Percentiles rank a stretch among this genome's conserved stretches.
Conservation (phyloP, 2,797 vertebrate genomes). For the Micromesistius poutassou region DNA sequence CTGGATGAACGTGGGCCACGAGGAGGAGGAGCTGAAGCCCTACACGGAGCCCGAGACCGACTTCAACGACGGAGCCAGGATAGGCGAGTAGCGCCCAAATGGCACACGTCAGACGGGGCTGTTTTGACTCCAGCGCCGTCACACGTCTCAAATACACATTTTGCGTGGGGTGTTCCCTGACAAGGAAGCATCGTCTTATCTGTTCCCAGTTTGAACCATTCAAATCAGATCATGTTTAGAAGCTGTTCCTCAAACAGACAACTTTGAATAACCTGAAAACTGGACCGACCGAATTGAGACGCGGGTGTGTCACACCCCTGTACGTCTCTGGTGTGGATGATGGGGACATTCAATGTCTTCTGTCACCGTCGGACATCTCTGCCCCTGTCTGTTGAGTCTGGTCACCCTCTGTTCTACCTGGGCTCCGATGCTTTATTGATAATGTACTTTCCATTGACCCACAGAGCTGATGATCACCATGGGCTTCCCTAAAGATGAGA, state of each 20-base stretch:
- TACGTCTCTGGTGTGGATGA: not conserved
- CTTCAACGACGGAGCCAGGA: slow-evolving; percentile 88
- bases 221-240: not conserved
- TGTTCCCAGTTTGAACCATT: not conserved
- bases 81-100: slow-evolving; percentile 73
- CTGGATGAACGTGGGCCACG: slow-evolving; percentile 97
- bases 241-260: not conserved
- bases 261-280: not conserved
- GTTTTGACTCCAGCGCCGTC: too few species aligned
- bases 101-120: too few species aligned
- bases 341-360: not conserved
- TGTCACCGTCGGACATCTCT: not conserved
- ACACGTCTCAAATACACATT: not conserved
- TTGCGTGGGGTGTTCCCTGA: not conserved
- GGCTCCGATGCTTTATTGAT: not conserved
- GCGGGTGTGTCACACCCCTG: not conserved
- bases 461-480: slow-evolving; percentile 96
- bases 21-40: slow-evolving; percentile 93
- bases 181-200: not conserved
- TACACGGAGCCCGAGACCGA: slow-evolving; percentile 90
- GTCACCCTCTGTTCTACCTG: not conserved
- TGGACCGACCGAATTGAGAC: too few species aligned
- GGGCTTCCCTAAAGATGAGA: slow-evolving; percentile 96
- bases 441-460: not conserved
- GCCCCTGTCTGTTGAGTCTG: not conserved